Conservation (phyloP, 1,140 invertebrate genomes). For the Drosophila carrolli region DNA sequence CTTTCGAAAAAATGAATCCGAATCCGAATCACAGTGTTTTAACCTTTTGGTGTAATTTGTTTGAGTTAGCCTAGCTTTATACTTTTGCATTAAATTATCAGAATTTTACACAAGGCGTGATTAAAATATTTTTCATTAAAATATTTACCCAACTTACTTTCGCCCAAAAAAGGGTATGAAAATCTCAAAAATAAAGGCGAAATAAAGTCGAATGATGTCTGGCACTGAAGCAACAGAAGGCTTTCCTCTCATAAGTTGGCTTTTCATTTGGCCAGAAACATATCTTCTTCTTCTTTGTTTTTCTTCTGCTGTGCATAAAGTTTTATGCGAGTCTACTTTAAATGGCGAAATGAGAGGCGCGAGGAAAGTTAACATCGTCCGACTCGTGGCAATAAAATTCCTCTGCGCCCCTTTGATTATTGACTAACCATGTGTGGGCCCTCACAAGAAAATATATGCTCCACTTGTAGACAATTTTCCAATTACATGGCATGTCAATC, state of each 20-base stretch:
- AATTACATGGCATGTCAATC: constrained; percentile 77
- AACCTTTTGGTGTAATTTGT: too few relatives aligned
- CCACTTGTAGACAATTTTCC: constrained; percentile 74
- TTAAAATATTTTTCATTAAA: too few relatives aligned
- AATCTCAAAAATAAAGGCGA: constrained; percentile 1
- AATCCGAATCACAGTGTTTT: too few relatives aligned
- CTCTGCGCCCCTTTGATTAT: constrained; percentile 63
- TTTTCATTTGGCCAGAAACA: neutral
- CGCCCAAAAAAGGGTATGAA: neutral
- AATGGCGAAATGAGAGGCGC: constrained; percentile 14
- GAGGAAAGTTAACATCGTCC: constrained; percentile 15
- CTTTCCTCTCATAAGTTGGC: neutral
- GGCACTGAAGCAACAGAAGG: constrained; percentile 24
- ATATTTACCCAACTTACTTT: too few relatives aligned
- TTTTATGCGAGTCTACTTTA: constrained; percentile 36
- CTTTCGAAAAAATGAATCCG: too few relatives aligned
- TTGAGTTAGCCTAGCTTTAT: too few relatives aligned
- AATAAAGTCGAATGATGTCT: constrained; percentile 13
- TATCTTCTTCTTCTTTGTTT: neutral
- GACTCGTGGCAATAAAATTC: constrained; percentile 61
- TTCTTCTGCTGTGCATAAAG: constrained; percentile 38
- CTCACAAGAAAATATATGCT: constrained; percentile 46
- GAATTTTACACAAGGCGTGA: too few relatives aligned
- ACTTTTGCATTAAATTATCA: too few relatives aligned
- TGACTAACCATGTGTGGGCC: constrained; percentile 47